These are phyloP conservation scores for Eretmocerus hayati DNA, from an alignment of 2,888 invertebrate species.

Conservation along the genomic window DNA sequence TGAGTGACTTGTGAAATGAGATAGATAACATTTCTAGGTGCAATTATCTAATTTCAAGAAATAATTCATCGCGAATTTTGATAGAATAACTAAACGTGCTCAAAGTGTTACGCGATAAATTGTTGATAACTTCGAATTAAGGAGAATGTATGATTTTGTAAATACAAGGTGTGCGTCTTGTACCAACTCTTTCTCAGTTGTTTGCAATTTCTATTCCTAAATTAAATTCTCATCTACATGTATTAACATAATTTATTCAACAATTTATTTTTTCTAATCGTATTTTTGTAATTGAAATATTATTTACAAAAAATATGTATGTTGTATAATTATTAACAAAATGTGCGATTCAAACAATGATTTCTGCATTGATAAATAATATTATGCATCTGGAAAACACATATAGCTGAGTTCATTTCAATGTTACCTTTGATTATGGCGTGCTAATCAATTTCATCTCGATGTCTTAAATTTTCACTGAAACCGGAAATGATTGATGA, in stretches of 20 bases:
- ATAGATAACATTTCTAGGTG: neutral
- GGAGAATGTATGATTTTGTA: constrained; percentile 12
- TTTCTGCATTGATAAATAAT: constrained; percentile 7
- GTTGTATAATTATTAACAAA: neutral
- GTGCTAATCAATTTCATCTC: constrained; percentile 24
- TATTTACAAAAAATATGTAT: neutral
- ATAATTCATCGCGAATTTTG: neutral
- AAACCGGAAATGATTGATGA: no score
- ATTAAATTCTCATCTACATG: constrained; percentile 3
- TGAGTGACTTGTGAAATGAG: constrained; percentile 1
- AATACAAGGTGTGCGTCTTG: constrained; percentile 10
- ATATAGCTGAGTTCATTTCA: neutral
- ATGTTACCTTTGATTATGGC: no score
- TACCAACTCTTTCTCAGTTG: constrained; percentile 2
- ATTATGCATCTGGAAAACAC: constrained; percentile 6
- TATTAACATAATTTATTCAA: neutral
- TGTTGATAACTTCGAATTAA: neutral
- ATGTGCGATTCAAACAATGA: constrained; percentile 3
- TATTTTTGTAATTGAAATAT: constrained; percentile 16
- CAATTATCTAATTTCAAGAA: neutral
- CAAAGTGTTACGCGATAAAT: neutral
- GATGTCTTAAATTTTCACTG: constrained; percentile 22
- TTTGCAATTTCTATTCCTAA: neutral
- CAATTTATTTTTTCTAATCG: constrained; percentile 5
- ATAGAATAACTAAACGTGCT: neutral